These are phyloP conservation scores for Heloderma charlesbogerti DNA, from an alignment of 2,113 vertebrate genomes.

Conservation along the genomic window DNA sequence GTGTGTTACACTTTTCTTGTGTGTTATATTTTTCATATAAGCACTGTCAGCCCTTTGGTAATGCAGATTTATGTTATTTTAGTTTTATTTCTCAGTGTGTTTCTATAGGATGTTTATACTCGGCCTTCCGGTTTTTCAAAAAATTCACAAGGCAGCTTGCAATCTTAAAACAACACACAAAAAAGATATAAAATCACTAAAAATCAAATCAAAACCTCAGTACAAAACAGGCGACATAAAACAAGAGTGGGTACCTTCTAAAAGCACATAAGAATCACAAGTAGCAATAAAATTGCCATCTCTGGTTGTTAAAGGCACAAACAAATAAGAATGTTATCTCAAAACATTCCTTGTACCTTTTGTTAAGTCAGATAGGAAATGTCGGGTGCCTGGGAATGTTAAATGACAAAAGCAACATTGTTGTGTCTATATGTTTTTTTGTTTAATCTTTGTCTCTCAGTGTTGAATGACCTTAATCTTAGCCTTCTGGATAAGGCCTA, in stretches of 20 bases:
- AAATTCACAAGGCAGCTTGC: not conserved
- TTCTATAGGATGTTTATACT: not conserved
- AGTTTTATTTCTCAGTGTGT: not conserved
- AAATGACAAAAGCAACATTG: not conserved
- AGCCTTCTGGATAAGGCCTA: slow-evolving; percentile 24
- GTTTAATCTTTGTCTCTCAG: not conserved
- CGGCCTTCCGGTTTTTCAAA: not conserved
- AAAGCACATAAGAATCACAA: not conserved
- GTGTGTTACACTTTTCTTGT: not conserved
- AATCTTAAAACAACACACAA: not conserved
- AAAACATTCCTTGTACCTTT: not conserved
- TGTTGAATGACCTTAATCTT: slow-evolving; percentile 15
- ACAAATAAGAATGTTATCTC: slow-evolving; percentile 4
- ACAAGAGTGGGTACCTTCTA: not conserved
- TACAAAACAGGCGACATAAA: not conserved
- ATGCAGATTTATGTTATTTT: not conserved
- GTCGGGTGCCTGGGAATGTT: not conserved
- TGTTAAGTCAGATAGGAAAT: slow-evolving; percentile 7
- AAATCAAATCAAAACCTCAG: not conserved
- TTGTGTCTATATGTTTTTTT: not conserved
- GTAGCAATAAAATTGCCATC: not conserved
- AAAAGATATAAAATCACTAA: not conserved
- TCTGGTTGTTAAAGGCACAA: not conserved
- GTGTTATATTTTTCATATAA: not conserved
- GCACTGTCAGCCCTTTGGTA: not conserved